Evolutionary conservation across 2,113 vertebrate species (phyloP).

Genomic region (Gallinago paraguaiae): DNA sequence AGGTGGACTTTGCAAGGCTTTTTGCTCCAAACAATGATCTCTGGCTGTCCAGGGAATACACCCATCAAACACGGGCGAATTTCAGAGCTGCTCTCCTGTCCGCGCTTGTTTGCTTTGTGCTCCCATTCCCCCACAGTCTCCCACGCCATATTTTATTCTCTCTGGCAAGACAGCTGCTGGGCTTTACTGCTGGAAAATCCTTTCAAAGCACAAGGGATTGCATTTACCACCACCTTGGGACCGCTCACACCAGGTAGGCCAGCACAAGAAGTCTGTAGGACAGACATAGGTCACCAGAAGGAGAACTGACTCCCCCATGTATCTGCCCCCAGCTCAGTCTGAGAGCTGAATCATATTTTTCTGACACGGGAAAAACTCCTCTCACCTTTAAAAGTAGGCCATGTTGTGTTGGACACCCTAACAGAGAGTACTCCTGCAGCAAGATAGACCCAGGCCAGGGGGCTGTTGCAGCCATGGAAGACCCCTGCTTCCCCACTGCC

Average conservation of each 20-base stretch:
- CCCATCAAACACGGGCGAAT: not conserved
- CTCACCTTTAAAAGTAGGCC: not conserved
- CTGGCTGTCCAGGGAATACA: not conserved
- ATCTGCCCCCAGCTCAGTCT: not conserved
- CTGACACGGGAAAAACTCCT: not conserved
- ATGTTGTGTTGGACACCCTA: not conserved
- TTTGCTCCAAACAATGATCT: not conserved
- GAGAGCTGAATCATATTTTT: not conserved
- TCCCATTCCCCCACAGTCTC: not conserved
- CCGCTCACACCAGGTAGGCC: not conserved
- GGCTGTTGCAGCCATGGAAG: not conserved
- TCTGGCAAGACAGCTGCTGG: not conserved
- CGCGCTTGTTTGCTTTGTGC: fast-evolving
- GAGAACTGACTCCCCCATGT: not conserved
- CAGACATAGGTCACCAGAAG: not conserved
- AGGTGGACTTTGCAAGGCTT: not conserved
- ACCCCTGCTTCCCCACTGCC: not conserved
- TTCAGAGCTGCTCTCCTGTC: not conserved
- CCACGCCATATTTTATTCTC: fast-evolving
- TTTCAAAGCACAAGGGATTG: fast-evolving
- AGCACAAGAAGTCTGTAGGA: not conserved
- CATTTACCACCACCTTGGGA: not conserved
- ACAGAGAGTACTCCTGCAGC: not conserved
- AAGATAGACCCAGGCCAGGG: not conserved
- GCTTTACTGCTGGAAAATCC: not conserved